Percentiles rank a stretch among this genome's conserved stretches.
Evolutionary conservation across 2,797 vertebrate genomes (phyloP).

Genomic region (Lutjanus argentimaculatus): DNA sequence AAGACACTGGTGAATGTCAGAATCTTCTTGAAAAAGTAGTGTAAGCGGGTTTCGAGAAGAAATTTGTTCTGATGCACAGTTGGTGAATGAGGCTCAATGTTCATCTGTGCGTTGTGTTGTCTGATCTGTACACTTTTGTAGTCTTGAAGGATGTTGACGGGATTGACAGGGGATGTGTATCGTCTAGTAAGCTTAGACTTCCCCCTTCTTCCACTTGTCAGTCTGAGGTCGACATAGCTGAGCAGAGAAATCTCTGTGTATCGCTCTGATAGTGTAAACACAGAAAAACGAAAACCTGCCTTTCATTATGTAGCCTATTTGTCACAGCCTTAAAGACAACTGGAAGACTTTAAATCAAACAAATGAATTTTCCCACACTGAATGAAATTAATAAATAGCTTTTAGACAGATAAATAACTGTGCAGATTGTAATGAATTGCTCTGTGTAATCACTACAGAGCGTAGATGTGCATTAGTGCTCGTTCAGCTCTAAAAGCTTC

Average conservation of each 20-base stretch:
- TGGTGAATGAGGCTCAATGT: background rate
- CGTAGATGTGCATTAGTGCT: background rate
- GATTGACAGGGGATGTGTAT: background rate
- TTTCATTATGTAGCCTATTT: background rate
- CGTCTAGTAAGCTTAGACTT: background rate
- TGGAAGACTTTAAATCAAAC: background rate
- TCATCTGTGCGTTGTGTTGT: background rate
- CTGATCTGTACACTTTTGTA: background rate
- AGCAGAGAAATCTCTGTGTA: background rate
- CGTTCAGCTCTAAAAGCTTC: conserved; percentile 24
- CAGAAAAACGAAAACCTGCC: background rate
- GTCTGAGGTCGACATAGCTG: background rate
- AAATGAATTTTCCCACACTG: background rate
- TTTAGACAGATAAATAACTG: conserved; percentile 3
- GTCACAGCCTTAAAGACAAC: background rate
- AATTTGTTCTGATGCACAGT: too few relatives aligned
- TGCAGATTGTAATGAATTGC: background rate
- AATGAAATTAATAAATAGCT: background rate
- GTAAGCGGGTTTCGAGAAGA: too few relatives aligned
- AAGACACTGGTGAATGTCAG: too few relatives aligned
- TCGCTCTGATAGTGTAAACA: background rate
- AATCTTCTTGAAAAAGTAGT: too few relatives aligned
- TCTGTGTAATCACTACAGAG: conserved; percentile 14
- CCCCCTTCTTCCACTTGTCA: background rate
- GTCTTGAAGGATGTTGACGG: background rate